Evolutionary conservation across 2,888 invertebrate species (phyloP), one percentile per base, ranked within the genome.

Genomic region (Pammene aurita): DNA sequence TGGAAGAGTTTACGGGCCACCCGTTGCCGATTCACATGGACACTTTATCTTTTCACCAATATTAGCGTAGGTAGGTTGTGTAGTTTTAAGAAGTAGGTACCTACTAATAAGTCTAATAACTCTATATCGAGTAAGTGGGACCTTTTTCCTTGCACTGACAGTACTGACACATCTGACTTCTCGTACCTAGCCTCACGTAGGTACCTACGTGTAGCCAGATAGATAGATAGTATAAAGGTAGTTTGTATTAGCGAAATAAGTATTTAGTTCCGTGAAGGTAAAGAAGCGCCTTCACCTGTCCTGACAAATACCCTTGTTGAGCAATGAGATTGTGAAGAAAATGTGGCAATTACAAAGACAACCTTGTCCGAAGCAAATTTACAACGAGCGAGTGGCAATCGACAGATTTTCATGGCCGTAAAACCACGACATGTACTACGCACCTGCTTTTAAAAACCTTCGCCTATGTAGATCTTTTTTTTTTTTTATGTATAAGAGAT

Each of bases 311-410:
- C 55, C 48, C 18, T 35, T 5, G 34, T 63, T 68, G 46, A 14
- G 68, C 57, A 68, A 63, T 54, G 35, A 68, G 63, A 57, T 68
- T 68, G 63, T 58, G 38, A 68, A 68, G 57, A 68, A 68, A 68
- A 68, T 64, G 63, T 68, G 52, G 57, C 68, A 58, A 68, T 68
- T 64, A 64, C 63, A 52, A 13, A 54, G 66, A 60, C 52, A 68
- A 54, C 63, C 68, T 68, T 68, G 68, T 63, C 26, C 57, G 57
- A 58, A 57, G 46, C 57, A 56, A 67, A 50, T 57, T 58, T 64
- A 63, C 63, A 64, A 48, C 42, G 50, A 55, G 64, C 64, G 44
- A 68, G 13, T 42, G 64, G 52, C 58, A 46, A 64, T 65, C 54
- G 64, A 48, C 54, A 60, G 14, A 35, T 69, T 54, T 65, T 69